Base-by-base conservation (phyloP, 2,797 vertebrate genomes). In the Sebastes goodei region DNA sequence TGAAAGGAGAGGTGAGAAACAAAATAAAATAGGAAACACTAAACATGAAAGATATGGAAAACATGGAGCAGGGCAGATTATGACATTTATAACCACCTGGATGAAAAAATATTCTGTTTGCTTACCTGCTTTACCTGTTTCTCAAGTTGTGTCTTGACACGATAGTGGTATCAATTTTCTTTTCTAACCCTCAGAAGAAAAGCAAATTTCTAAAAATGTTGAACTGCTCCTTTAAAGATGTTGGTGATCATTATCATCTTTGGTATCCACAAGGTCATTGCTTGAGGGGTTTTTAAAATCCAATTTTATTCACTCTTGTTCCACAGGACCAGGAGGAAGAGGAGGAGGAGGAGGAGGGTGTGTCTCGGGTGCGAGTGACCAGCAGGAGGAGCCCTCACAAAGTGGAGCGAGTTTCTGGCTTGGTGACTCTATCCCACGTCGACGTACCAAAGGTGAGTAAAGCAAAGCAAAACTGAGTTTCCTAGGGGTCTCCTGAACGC, bases 381-480 rank as follows among this genome's bases (percentile, higher is more conserved):
- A 96, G 95, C 52, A 96, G 96, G 88, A 95, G 93, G 78, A 97
- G 94, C 2, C 92, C 95, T 84, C 95, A 95, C 76, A 96, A 95
- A 7, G 94, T 96, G 80, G 95, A 96, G 92, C 95, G 93, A 0
- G 94, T 97, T 38, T 95, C 94, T 33, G 96, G 95, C 60, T 72
- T 97, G 87, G 96, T 97, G 85, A 90, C 92, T 33, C 86, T 74
- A 62, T 95, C 94, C 5, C 94, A 81, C 79, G 91, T 97, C 17
- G 87, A 95, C 49, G 76, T 94, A 76, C 96, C 96, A 76, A 94
- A 97, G 96, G 97, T 98, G 88, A 95, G 96, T 92, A 21, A 61
- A 46, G 59, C 33, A 35, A 72, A 74, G 69, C 17, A 56, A 59
- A 57, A n/a, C 55, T 0, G 8, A 32, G 23, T 53, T 65, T 74